A percentile compares a stretch with the other conserved stretches of the same genome.
Evolutionary conservation across 2,113 vertebrate genomes (phyloP).

Genomic region (Gallinago media): DNA sequence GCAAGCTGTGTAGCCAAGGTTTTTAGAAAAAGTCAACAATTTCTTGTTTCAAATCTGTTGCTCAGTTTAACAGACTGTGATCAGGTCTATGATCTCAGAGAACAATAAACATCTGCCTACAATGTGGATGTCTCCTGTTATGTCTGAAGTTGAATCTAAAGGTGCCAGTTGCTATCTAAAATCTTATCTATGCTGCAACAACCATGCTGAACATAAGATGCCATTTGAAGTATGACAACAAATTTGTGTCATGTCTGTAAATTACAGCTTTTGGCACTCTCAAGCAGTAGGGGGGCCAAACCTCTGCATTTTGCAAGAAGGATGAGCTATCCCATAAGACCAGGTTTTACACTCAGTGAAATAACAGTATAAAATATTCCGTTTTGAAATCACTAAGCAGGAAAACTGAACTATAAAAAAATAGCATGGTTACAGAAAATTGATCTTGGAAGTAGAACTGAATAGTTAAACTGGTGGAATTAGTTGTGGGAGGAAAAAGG

Average conservation of each 20-base stretch:
- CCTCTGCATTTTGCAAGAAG: background rate
- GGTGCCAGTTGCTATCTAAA: background rate
- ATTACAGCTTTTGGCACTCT: background rate
- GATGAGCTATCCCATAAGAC: background rate
- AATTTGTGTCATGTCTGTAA: background rate
- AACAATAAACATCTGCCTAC: background rate
- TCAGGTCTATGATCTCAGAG: background rate
- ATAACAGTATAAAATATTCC: background rate
- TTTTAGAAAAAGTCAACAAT: background rate
- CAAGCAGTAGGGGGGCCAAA: background rate
- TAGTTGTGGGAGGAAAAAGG: background rate
- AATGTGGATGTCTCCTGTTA: background rate
- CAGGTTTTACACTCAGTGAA: background rate
- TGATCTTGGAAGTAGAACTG: background rate
- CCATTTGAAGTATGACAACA: background rate
- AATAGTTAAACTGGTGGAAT: background rate
- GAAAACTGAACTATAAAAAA: background rate
- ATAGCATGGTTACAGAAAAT: background rate
- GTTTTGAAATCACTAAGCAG: background rate
- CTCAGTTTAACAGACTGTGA: background rate
- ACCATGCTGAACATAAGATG: background rate
- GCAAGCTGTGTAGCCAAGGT: background rate
- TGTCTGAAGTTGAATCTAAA: background rate
- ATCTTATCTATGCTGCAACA: background rate
- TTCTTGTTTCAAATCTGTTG: background rate